Percentiles rank a stretch among this genome's conserved stretches.
Evolutionary conservation across 2,797 vertebrate genomes (phyloP).

Genomic region (Clarias fuscus): DNA sequence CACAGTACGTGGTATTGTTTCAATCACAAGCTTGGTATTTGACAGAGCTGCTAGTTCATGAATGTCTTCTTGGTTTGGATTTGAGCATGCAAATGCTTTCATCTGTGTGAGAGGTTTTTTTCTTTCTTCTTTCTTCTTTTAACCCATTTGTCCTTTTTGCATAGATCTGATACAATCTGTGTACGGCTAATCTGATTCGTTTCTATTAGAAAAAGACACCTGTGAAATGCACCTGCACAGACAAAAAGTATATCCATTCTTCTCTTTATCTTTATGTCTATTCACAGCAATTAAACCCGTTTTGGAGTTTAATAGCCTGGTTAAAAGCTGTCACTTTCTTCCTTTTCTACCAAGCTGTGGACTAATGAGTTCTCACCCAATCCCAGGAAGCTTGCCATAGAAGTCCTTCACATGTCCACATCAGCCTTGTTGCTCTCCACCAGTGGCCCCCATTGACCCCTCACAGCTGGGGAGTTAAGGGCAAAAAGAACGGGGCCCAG

Average conservation of each 20-base stretch:
- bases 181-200: constrained; percentile 11
- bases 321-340: constrained; percentile 78
- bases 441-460: constrained; percentile 74
- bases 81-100: constrained; percentile 2
- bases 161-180: background rate
- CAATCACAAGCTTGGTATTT: background rate
- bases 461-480: constrained; percentile 71
- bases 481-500: constrained; percentile 43
- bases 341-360: constrained; percentile 73
- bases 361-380: constrained; percentile 75
- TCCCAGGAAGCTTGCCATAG: constrained; percentile 75
- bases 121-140: background rate
- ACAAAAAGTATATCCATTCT: constrained; percentile 46
- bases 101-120: background rate
- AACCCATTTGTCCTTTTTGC: background rate
- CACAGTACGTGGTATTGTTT: constrained; percentile 16
- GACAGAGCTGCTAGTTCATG: background rate
- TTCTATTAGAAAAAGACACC: background rate
- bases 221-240: constrained; percentile 66
- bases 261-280: constrained; percentile 42
- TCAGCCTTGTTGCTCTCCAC: constrained; percentile 70
- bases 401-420: constrained; percentile 74
- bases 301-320: constrained; percentile 72
- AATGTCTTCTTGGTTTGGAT: background rate
- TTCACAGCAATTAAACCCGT: constrained; percentile 71